Evolutionary conservation across 2,797 vertebrate genomes (phyloP).

Genomic region (Perodicticus potto): DNA sequence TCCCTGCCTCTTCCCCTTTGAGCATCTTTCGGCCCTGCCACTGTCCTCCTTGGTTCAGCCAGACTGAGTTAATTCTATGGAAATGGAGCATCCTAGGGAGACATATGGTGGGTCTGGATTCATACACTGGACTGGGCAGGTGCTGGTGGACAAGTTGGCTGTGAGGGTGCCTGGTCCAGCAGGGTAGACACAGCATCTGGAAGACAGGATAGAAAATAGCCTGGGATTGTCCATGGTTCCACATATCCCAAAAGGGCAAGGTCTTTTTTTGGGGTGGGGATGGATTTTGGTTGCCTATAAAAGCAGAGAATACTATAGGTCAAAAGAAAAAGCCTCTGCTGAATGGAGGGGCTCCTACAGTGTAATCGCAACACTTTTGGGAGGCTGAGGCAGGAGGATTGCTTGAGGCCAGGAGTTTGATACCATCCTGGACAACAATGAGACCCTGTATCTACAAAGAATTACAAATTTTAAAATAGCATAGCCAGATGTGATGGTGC

Average conservation of each 20-base stretch:
- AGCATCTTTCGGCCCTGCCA: background rate
- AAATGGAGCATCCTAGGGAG: background rate
- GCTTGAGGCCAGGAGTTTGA: background rate
- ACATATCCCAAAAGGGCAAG: too few relatives aligned
- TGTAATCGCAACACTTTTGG: background rate
- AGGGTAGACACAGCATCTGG: background rate
- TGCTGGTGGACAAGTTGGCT: too few relatives aligned
- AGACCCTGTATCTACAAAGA: background rate
- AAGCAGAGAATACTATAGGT: background rate
- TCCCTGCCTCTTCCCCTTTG: accelerated
- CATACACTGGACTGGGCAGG: accelerated
- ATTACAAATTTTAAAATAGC: background rate
- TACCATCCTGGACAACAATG: background rate
- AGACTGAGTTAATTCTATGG: background rate
- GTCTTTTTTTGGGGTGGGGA: background rate
- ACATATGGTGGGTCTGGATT: background rate
- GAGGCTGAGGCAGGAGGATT: background rate
- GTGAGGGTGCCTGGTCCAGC: too few relatives aligned
- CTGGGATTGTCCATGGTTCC: background rate
- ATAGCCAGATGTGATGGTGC: background rate
- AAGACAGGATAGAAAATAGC: background rate
- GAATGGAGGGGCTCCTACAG: too few relatives aligned
- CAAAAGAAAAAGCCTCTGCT: background rate
- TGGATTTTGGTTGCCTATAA: background rate
- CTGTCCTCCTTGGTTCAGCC: accelerated